A percentile compares a stretch with the other conserved stretches of the same genome.
Evolutionary conservation across 1,140 invertebrate genomes (phyloP).

Genomic region (Probaryconus sp.): DNA sequence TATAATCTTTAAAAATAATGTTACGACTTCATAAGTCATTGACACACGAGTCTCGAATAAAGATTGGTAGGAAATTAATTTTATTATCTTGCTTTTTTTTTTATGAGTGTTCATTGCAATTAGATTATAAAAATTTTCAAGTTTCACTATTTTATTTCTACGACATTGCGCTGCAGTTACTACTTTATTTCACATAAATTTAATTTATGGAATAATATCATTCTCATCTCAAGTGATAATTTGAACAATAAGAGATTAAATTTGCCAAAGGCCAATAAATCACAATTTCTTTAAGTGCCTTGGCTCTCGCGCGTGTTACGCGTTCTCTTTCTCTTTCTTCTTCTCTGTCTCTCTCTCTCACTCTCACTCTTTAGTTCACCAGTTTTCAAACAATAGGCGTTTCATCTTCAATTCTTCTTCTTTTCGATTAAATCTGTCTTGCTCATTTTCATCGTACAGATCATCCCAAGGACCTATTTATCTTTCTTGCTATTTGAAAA

Average conservation of each 20-base stretch:
- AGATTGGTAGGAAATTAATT: no score
- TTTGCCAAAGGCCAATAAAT: constrained; percentile 19
- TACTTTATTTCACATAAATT: neutral
- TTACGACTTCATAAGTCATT: no score
- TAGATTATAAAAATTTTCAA: no score
- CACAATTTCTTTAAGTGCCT: constrained; percentile 28
- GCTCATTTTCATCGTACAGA: constrained; percentile 20
- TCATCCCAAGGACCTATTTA: constrained; percentile 27
- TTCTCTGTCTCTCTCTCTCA: constrained; percentile 30
- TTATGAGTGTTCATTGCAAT: no score
- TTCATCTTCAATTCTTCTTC: constrained; percentile 19
- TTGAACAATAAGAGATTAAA: constrained; percentile 26
- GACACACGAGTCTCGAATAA: no score
- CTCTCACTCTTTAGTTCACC: constrained; percentile 22
- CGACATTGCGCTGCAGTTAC: no score
- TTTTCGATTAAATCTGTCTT: constrained; percentile 19
- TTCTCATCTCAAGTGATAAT: constrained; percentile 21
- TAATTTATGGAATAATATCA: constrained; percentile 25
- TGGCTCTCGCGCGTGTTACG: no score
- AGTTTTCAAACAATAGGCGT: constrained; percentile 34
- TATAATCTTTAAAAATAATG: no score
- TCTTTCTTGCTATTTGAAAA: constrained; percentile 17
- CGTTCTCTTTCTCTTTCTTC: no score
- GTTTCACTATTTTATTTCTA: no score
- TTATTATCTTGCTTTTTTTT: no score